These are phyloP conservation scores for Tetranychus piercei DNA, from an alignment of 2,888 invertebrate species.

Conservation along the genomic window DNA sequence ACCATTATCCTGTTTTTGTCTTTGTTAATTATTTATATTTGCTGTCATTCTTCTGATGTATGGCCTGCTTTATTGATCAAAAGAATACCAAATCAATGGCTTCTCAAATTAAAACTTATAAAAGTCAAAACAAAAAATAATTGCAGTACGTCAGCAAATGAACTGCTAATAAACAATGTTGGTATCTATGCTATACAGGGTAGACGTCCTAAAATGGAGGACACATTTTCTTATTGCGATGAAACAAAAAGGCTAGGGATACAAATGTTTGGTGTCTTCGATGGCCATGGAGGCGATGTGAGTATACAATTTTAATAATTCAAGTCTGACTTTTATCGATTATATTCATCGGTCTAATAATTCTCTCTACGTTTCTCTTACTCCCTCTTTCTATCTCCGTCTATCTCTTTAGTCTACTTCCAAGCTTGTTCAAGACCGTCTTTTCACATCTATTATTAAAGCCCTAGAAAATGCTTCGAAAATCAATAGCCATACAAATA, in stretches of 20 bases:
- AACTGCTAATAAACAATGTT: constrained; percentile 47
- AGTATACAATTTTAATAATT: constrained; percentile 21
- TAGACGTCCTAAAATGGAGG: constrained; percentile 34
- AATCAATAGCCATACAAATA: constrained; percentile 23
- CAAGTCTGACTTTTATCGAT: too few species aligned
- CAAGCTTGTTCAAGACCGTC: constrained; percentile 69
- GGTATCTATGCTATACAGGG: constrained; percentile 81
- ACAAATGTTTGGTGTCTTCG: constrained; percentile 75
- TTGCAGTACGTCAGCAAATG: background rate
- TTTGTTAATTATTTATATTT: background rate
- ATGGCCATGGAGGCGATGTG: constrained; percentile 82
- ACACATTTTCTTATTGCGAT: background rate
- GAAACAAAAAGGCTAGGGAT: constrained; percentile 40
- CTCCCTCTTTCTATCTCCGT: background rate
- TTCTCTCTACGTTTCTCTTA: background rate
- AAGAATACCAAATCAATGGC: background rate
- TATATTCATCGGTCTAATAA: too few species aligned
- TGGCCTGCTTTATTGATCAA: background rate
- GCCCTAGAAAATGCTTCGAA: background rate
- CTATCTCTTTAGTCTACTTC: constrained; percentile 50
- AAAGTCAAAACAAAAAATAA: background rate
- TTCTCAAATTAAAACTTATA: background rate
- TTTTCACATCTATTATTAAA: constrained; percentile 43
- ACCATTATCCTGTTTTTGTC: background rate
- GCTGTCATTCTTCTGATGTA: background rate